These are phyloP conservation scores for Papilio glaucus DNA, from an alignment of 1,140 invertebrate species.

Conservation along the genomic window DNA sequence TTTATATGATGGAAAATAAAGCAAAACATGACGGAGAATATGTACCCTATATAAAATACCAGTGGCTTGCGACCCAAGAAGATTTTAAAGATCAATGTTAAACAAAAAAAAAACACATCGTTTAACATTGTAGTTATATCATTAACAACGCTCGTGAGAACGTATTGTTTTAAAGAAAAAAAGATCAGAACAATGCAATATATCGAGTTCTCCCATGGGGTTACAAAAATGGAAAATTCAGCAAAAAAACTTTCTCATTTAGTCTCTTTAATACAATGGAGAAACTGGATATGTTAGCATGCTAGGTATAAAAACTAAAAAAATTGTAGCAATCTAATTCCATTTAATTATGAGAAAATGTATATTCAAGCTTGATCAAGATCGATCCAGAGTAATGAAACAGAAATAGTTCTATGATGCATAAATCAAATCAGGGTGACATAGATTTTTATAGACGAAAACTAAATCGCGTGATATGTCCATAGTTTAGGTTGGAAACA, in stretches of 20 bases:
- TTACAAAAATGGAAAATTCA: slow-evolving; percentile 35
- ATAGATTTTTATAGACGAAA: slow-evolving; percentile 21
- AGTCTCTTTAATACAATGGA: slow-evolving; percentile 56
- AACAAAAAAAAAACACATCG: background rate
- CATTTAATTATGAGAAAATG: slow-evolving; percentile 24
- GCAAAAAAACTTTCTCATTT: slow-evolving; percentile 47
- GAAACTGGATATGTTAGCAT: slow-evolving; percentile 59
- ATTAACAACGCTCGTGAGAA: slow-evolving; percentile 32
- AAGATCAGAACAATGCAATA: slow-evolving; percentile 40
- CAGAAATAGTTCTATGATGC: background rate
- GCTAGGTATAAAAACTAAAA: slow-evolving; percentile 23
- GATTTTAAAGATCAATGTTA: background rate
- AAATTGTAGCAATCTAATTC: background rate
- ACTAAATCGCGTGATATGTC: slow-evolving; percentile 31
- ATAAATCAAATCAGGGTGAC: background rate
- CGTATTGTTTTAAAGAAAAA: slow-evolving; percentile 39
- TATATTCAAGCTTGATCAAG: background rate
- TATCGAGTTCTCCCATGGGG: slow-evolving; percentile 35
- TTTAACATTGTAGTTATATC: slow-evolving; percentile 21
- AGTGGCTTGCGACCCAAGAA: background rate
- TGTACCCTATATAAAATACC: background rate
- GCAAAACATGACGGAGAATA: no score
- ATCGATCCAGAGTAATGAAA: background rate
- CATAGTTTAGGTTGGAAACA: slow-evolving; percentile 54
- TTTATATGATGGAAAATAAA: no score